Evolutionary conservation across 2,888 invertebrate genomes (phyloP).

Genomic region (Parnassius smintheus): DNA sequence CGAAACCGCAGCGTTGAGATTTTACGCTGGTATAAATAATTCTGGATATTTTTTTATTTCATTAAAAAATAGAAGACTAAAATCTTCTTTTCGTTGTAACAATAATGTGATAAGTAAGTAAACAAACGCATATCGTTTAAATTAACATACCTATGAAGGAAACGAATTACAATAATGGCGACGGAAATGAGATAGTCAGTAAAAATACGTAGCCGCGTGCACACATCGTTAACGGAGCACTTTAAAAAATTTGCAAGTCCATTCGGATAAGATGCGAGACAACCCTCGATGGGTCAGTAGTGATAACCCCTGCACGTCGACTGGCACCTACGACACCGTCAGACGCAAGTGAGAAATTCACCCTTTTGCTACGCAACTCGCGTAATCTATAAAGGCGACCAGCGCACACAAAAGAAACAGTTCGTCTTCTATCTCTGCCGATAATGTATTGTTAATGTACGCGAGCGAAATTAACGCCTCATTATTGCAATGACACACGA

Average conservation of each 20-base stretch:
- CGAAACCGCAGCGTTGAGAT: too few relatives aligned
- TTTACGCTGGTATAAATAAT: too few relatives aligned
- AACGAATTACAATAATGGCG: conserved; percentile 8
- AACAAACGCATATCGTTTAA: conserved; percentile 3
- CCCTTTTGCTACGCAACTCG: conserved; percentile 63
- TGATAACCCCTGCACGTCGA: conserved; percentile 63
- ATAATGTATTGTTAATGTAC: conserved; percentile 62
- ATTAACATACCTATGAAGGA: conserved; percentile 13
- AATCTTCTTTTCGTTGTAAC: too few relatives aligned
- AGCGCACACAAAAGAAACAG: conserved; percentile 67
- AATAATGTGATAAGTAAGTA: background rate
- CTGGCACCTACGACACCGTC: conserved; percentile 58
- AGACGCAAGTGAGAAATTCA: conserved; percentile 59
- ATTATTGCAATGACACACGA: conserved; percentile 55
- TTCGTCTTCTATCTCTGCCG: conserved; percentile 66
- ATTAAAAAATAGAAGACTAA: too few relatives aligned
- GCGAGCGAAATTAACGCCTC: conserved; percentile 41
- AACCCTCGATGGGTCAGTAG: conserved; percentile 52
- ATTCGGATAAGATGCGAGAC: conserved; percentile 47
- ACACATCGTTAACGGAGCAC: conserved; percentile 29
- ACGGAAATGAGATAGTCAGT: conserved; percentile 16
- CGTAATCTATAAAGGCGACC: conserved; percentile 73
- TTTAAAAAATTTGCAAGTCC: conserved; percentile 46
- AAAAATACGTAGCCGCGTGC: conserved; percentile 11
- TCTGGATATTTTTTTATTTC: too few relatives aligned